These are phyloP conservation scores for Rhagophthalmus giganteus DNA, from an alignment of 2,888 invertebrate species.

Conservation along the genomic window DNA sequence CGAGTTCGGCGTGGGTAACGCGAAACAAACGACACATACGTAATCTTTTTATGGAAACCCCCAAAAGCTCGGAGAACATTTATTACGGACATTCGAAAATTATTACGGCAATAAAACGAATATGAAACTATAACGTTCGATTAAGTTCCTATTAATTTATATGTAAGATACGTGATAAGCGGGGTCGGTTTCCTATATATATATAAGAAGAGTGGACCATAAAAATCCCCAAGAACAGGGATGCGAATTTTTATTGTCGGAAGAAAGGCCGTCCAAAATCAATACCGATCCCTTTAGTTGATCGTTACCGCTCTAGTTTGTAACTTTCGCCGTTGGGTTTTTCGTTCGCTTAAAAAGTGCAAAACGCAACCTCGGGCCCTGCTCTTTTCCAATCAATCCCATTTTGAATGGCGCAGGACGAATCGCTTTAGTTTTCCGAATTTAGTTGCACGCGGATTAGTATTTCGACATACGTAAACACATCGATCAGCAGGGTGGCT, in stretches of 20 bases:
- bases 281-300: slow-evolving; percentile 21
- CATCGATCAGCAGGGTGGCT: slow-evolving; percentile 20
- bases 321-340: slow-evolving; percentile 11
- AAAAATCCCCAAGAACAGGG: slow-evolving; percentile 7
- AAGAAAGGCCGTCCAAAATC: slow-evolving; percentile 16
- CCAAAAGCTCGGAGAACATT: too few relatives aligned
- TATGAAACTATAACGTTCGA: too few relatives aligned
- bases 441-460: slow-evolving; percentile 10
- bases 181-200: not conserved
- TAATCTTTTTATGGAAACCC: too few relatives aligned
- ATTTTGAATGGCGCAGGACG: slow-evolving; percentile 7
- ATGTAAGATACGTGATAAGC: slow-evolving; percentile 4
- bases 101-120: too few relatives aligned
- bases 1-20: too few relatives aligned
- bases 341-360: slow-evolving; percentile 9
- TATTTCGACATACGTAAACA: slow-evolving; percentile 21
- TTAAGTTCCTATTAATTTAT: slow-evolving; percentile 9
- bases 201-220: slow-evolving; percentile 3
- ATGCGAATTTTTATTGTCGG: slow-evolving; percentile 12
- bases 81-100: too few relatives aligned
- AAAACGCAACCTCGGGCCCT: slow-evolving; percentile 2
- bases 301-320: slow-evolving; percentile 13
- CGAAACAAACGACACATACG: too few relatives aligned
- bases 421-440: slow-evolving; percentile 16
- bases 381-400: slow-evolving; percentile 7